Base-by-base conservation (phyloP, 2,888 invertebrate species). In the Fabriciana adippe region DNA sequence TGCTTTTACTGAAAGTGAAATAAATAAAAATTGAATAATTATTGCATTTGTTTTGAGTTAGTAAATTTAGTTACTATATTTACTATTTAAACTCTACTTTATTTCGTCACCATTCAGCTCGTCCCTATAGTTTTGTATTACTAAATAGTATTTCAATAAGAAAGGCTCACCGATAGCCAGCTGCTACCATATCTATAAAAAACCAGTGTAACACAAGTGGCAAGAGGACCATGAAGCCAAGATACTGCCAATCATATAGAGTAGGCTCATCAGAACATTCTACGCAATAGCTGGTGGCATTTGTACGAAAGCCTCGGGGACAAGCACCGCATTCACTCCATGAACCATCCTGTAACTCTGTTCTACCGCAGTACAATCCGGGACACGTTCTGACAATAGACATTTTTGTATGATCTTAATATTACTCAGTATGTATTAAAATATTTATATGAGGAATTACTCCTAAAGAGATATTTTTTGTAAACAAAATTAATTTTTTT, bases 191-290 rank as follows among this genome's bases (percentile, higher is more conserved):
- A 83, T 99, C 98, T 65, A 99, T 98, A 80, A 97, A 98, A 83
- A 97, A 97, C 95, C 97, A 97, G 86, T 99, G 98, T 66, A 99
- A 90, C 56, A 98, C 95, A 54, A 99, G 89, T 0, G 98, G 97
- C 55, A 98, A 84, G 16, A 99, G 86, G 0, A 96, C 97, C 97
- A 99, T 98, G 81, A 99, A 99, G 1, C 97, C 97, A 26, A 99
- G 94, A 84, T 97, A 98, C 55, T 99, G 93, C 97, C 98, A 98
- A 79, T 99, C 99, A 81, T 99, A 99, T 53, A 97, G 94, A 15
- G 95, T 93, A 0, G 97, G 96, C 48, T 93, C 93, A 64, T 96
- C 95, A 1, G 94, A 93, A 80, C 99, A 99, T 2, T 94, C 94
- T 18, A 93, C 87, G 82, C 99, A 98, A 53, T 96, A 94, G 66